A percentile compares a stretch with the other conserved stretches of the same genome.
Conservation (phyloP, 1,140 invertebrate genomes). For the Globodera rostochiensis region DNA sequence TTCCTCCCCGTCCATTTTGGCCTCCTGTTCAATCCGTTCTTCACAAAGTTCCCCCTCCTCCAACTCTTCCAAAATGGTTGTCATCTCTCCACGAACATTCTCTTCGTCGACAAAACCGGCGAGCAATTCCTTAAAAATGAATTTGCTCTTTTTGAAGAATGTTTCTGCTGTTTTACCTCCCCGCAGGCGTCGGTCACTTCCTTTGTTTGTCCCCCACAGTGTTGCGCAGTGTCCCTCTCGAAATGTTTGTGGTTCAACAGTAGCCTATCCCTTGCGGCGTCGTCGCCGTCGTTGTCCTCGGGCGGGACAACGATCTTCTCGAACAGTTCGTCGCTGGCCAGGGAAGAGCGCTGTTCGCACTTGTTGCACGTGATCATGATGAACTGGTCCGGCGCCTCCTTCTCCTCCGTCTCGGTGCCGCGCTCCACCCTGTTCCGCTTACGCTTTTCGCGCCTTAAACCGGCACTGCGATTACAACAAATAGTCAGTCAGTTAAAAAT, state of each 20-base stretch:
- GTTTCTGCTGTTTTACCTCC: neutral
- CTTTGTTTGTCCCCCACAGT: too few relatives aligned
- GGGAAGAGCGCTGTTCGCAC: constrained; percentile 35
- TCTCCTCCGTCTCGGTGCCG: constrained; percentile 49
- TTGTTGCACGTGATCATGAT: constrained; percentile 54
- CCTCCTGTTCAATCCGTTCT: neutral
- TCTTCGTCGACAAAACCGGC: neutral
- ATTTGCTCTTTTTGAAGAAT: neutral
- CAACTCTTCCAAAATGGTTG: neutral
- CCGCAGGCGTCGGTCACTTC: too few relatives aligned
- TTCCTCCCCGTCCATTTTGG: neutral
- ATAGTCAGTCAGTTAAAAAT: too few relatives aligned
- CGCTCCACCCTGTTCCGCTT: constrained; percentile 52
- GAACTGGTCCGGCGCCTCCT: constrained; percentile 43
- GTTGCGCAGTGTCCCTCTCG: neutral
- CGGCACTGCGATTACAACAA: too few relatives aligned
- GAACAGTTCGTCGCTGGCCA: constrained; percentile 35
- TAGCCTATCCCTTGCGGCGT: neutral
- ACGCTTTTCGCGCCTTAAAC: constrained; percentile 19
- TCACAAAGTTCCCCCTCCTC: neutral
- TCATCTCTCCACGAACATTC: neutral
- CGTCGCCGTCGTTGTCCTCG: constrained; percentile 1
- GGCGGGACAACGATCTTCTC: constrained; percentile 43
- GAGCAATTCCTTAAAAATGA: constrained; percentile 10
- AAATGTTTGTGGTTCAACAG: too few relatives aligned